Percentiles rank a stretch among this genome's conserved stretches.
phyloP scores from a whole-genome alignment of 2,888 invertebrate genomes.

The Tigriopus californicus region DNA sequence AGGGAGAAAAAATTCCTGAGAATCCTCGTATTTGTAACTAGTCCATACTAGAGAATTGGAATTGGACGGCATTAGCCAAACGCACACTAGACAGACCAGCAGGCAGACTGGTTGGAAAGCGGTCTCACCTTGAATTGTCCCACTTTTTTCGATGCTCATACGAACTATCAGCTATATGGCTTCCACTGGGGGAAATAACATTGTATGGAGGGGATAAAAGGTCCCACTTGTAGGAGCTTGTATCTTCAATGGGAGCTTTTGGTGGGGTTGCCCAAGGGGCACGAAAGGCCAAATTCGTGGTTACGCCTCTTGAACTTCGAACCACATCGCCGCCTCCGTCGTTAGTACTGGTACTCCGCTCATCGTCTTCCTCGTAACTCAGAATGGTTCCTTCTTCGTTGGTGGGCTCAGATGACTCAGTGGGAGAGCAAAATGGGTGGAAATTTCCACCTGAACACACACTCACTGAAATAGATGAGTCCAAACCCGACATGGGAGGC shows the following conservation, averaged over 20 bases:
- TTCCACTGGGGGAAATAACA: too few species aligned
- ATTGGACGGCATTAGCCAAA: too few species aligned
- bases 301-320: too few species aligned
- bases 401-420: background rate
- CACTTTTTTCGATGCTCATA: too few species aligned
- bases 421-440: background rate
- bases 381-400: background rate
- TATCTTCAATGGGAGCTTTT: background rate
- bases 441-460: background rate
- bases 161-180: too few species aligned
- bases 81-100: too few species aligned
- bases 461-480: background rate
- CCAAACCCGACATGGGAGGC: background rate
- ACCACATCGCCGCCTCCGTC: background rate
- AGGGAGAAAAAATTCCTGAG: too few species aligned
- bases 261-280: constrained; percentile 4
- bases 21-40: too few species aligned
- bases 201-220: too few species aligned
- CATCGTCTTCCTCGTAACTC: background rate
- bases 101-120: too few species aligned
- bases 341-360: background rate
- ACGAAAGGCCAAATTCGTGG: background rate
- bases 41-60: too few species aligned
- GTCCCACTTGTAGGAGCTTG: background rate
- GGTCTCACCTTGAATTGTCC: too few species aligned